These are phyloP conservation scores for Prolemur simus DNA, from an alignment of 2,113 vertebrate species.

Conservation along the genomic window DNA sequence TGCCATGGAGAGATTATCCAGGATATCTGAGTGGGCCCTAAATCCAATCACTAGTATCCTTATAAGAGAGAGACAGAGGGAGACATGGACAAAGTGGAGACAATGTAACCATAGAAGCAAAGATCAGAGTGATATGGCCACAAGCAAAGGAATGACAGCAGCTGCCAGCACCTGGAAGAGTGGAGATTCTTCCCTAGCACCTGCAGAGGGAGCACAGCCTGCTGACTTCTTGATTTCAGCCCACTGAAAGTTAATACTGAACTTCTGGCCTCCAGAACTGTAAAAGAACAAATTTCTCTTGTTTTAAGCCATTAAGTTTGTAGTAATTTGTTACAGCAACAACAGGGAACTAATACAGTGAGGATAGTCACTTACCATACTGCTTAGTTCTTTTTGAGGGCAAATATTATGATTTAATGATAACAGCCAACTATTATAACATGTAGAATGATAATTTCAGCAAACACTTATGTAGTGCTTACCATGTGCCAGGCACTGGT, in stretches of 20 bases:
- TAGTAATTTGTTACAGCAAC: background rate
- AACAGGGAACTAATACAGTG: background rate
- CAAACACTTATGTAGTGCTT: background rate
- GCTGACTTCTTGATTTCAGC: background rate
- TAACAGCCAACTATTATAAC: background rate
- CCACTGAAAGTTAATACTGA: background rate
- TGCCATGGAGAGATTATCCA: background rate
- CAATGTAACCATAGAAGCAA: background rate
- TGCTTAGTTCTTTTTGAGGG: background rate
- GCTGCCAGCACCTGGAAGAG: background rate
- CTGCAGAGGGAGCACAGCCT: background rate
- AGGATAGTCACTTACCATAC: background rate
- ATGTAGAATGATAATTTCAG: background rate
- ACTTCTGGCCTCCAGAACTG: background rate
- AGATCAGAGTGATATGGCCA: background rate
- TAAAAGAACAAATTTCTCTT: background rate
- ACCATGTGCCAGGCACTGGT: background rate
- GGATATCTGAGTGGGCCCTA: background rate
- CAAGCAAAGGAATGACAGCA: background rate
- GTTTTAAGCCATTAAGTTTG: background rate
- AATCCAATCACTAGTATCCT: background rate
- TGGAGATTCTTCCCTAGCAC: background rate
- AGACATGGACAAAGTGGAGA: background rate
- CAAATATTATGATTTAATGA: constrained; percentile 12
- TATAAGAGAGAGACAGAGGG: background rate